These are phyloP conservation scores for Ctenopoma kingsleyae DNA, from an alignment of 2,797 vertebrate genomes.

Conservation along the genomic window DNA sequence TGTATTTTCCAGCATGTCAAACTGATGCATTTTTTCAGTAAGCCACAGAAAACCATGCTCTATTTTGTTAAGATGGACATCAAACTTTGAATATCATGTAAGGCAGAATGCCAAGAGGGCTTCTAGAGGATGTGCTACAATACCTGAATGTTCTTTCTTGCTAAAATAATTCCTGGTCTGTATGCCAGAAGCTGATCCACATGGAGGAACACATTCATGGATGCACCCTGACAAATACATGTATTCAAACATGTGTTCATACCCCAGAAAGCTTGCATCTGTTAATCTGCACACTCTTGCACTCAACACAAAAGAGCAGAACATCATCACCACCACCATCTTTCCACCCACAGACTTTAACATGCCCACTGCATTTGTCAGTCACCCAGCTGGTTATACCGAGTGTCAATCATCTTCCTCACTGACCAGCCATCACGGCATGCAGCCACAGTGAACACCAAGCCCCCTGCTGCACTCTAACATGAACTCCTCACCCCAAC, in stretches of 20 bases:
- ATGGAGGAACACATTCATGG: constrained; percentile 20
- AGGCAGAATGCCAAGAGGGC: constrained; percentile 25
- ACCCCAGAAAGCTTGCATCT: constrained; percentile 35
- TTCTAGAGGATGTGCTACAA: constrained; percentile 51
- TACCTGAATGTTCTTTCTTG: constrained; percentile 42
- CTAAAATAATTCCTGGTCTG: constrained; percentile 60
- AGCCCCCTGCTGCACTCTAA: constrained; percentile 56
- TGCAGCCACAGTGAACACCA: constrained; percentile 43
- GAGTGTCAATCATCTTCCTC: constrained; percentile 66
- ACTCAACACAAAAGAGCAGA: neutral
- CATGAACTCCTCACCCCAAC: constrained; percentile 79
- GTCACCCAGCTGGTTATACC: constrained; percentile 50
- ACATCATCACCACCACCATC: constrained; percentile 24
- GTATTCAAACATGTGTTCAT: constrained; percentile 36
- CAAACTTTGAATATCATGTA: constrained; percentile 20
- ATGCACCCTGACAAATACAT: constrained; percentile 21
- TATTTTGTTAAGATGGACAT: constrained; percentile 8
- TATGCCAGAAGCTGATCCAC: constrained; percentile 18
- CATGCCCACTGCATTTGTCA: constrained; percentile 57
- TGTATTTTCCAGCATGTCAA: constrained; percentile 1
- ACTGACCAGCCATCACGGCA: constrained; percentile 48
- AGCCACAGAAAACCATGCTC: constrained; percentile 6
- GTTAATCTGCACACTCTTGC: constrained; percentile 4
- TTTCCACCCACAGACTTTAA: constrained; percentile 34
- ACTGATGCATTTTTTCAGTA: constrained; percentile 1